phyloP scores from a whole-genome alignment of 2,113 vertebrate species.

The Carettochelys insculpta region DNA sequence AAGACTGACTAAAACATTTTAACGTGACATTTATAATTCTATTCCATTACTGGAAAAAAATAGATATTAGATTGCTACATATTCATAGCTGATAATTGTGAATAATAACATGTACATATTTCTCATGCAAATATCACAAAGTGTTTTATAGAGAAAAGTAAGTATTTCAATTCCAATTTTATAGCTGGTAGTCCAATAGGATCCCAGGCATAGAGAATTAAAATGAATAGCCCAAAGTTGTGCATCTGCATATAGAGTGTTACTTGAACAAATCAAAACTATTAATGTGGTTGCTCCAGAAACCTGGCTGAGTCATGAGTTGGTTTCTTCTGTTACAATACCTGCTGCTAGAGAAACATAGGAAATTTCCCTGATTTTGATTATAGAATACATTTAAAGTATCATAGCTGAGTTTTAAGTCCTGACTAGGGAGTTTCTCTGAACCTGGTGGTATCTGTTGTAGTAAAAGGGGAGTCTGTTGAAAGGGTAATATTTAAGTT shows the following conservation, averaged over 20 bases:
- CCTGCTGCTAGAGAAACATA: no score
- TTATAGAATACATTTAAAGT: no score
- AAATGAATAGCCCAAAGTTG: not conserved
- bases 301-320: not conserved
- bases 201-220: not conserved
- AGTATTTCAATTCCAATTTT: not conserved
- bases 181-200: not conserved
- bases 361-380: not conserved
- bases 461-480: not conserved
- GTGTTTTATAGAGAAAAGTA: not conserved
- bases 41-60: not conserved
- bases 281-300: not conserved
- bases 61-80: not conserved
- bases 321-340: not conserved
- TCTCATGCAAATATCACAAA: not conserved
- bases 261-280: not conserved
- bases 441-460: not conserved
- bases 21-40: conserved; percentile 21
- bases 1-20: not conserved
- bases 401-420: no score
- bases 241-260: not conserved
- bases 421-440: not conserved
- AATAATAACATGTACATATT: not conserved
- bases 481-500: not conserved
- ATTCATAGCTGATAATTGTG: not conserved